A percentile compares a stretch with the other conserved stretches of the same genome.
Conservation (phyloP, 1,140 invertebrate species). For the Philaenus spumarius region DNA sequence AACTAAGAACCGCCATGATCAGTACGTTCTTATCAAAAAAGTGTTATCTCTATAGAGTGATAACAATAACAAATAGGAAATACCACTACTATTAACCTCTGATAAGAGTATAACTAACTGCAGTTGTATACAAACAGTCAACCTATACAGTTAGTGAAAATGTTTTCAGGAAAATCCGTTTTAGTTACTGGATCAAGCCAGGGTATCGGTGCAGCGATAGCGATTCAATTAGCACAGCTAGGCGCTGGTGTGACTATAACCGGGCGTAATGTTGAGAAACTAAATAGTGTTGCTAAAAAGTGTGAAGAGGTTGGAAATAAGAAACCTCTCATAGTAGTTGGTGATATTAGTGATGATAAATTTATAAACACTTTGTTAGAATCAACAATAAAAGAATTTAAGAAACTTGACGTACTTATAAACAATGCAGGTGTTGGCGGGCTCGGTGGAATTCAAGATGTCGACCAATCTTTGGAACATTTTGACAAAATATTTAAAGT, state of each 20-base stretch:
- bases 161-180: too few relatives aligned
- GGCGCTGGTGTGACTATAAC: conserved; percentile 16
- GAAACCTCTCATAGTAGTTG: conserved; percentile 47
- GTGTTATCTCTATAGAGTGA: too few relatives aligned
- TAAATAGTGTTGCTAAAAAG: conserved; percentile 31
- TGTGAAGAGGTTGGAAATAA: conserved; percentile 31
- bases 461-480: conserved; percentile 65
- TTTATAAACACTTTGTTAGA: conserved; percentile 66
- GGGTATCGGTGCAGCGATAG: not conserved
- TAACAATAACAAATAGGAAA: too few relatives aligned
- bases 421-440: conserved; percentile 86
- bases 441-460: conserved; percentile 64
- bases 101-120: too few relatives aligned
- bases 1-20: too few relatives aligned
- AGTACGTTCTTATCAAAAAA: too few relatives aligned
- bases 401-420: conserved; percentile 67
- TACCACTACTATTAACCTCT: too few relatives aligned
- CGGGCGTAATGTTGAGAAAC: conserved; percentile 33
- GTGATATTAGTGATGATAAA: conserved; percentile 67
- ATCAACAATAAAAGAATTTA: conserved; percentile 59
- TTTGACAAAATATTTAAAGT: conserved; percentile 78
- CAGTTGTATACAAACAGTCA: too few relatives aligned
- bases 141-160: too few relatives aligned
- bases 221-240: conserved; percentile 6
- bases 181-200: too few relatives aligned